phyloP scores from a whole-genome alignment of 2,888 invertebrate genomes.

The Zaprionus lineosus region DNA sequence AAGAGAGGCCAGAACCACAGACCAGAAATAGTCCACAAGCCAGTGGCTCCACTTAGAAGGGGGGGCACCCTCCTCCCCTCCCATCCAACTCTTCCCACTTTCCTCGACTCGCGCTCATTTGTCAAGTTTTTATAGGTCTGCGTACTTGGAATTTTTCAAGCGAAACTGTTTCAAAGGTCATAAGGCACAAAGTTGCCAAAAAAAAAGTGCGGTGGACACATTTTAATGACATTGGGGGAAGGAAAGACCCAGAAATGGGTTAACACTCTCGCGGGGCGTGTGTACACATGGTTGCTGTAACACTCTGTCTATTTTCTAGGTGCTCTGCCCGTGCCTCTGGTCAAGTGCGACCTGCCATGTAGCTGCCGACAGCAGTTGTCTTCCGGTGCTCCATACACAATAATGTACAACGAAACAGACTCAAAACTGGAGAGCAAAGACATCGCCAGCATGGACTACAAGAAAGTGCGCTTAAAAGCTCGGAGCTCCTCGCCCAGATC shows the following conservation, averaged over 20 bases:
- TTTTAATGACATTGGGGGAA: conserved; percentile 43
- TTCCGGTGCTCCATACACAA: conserved; percentile 26
- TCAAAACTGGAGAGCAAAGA: conserved; percentile 15
- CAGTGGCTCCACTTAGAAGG: no score
- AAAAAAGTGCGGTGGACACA: conserved; percentile 43
- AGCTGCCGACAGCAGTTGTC: conserved; percentile 38
- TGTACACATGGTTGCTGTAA: conserved; percentile 55
- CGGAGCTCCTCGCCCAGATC: no score
- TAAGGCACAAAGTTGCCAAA: conserved; percentile 50
- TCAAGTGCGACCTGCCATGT: conserved; percentile 51
- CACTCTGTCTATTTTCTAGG: conserved; percentile 65
- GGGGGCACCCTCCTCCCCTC: no score
- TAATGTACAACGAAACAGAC: conserved; percentile 62
- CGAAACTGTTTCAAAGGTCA: conserved; percentile 70
- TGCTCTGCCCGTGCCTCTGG: conserved; percentile 30
- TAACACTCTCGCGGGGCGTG: conserved; percentile 40
- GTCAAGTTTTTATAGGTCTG: conserved; percentile 43
- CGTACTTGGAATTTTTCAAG: conserved; percentile 62
- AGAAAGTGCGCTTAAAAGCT: conserved; percentile 77
- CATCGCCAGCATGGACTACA: conserved; percentile 56
- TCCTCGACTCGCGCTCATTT: conserved; percentile 37
- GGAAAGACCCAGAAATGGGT: conserved; percentile 48
- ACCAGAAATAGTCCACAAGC: no score
- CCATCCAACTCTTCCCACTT: no score
- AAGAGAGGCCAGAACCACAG: no score